Base-by-base conservation (phyloP, 2,797 vertebrate species). In the Gallirallus australis region DNA sequence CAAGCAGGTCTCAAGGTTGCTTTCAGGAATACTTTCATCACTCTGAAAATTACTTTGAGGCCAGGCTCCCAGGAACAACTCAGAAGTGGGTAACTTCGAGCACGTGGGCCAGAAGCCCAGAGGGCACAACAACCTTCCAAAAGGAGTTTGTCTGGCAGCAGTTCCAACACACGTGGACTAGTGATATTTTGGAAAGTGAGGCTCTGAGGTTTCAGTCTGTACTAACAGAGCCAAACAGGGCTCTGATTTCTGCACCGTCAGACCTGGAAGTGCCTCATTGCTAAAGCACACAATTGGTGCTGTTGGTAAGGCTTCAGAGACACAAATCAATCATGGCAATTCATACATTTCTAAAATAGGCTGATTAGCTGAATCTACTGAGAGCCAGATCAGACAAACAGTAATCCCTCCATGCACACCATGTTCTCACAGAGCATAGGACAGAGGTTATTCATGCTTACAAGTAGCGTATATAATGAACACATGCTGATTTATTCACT, bases 91-190 rank as follows among this genome's bases (percentile, higher is more conserved):
- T 23, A 47, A 71, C 39, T 48, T 83, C 54, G 71, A 4, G 7
- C 19, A 31, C 0, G 0, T 5, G 23, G 35, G 27, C 4, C 2
- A 2, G 27, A 45, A 48, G 57, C 27, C 39, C 48, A 1, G 5
- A 61, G 57, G 52, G 45, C 42, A 73, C 60, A 39, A 52, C 5
- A 9, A 50, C 20, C 7, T 56, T 54, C 37, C 40, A 4, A 54
- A 70, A 35, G 0, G 2, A 7, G 19, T 59, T 78, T 85, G 42
- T 19, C 68, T 30, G 52, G 57, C 56, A 48, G 59, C 4, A 5
- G 31, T 37, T 72, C 30, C 64, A 53, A 15, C 2, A 2, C 24
- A 6, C 2, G 24, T 12, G 30, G 31, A 64, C 39, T 15, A 23
- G 45, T 4, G 64, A 27, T 57, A 56, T 61, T 68, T 37, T 71